Evolutionary conservation across 1,140 invertebrate species (phyloP).

Genomic region (Ceratosolen fusciceps): DNA sequence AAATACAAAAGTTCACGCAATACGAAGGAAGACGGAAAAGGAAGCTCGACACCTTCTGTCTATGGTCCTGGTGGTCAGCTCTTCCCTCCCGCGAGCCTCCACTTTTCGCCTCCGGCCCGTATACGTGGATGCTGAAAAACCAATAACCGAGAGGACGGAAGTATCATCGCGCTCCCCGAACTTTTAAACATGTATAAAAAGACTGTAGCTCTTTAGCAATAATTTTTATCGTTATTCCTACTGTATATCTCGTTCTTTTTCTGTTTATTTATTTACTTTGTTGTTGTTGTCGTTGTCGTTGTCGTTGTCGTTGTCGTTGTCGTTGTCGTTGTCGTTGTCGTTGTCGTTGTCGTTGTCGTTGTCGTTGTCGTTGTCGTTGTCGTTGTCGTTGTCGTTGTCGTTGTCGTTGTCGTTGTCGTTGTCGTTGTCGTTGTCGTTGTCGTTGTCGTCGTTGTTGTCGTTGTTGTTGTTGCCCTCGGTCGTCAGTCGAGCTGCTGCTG

Average conservation of each 20-base stretch:
- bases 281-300: neutral
- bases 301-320: neutral
- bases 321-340: neutral
- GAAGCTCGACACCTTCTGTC: neutral
- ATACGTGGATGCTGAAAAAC: constrained; percentile 43
- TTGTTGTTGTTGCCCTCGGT: neutral
- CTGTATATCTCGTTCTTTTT: neutral
- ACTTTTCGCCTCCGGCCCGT: neutral
- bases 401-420: neutral
- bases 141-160: constrained; percentile 50
- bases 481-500: neutral
- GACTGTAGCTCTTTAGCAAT: neutral
- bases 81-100: neutral
- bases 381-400: neutral
- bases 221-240: neutral
- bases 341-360: neutral
- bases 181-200: neutral
- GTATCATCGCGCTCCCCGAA: neutral
- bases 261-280: neutral
- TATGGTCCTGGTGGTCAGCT: neutral
- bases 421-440: neutral
- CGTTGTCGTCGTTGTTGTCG: neutral
- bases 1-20: neutral
- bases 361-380: neutral
- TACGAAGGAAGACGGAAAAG: neutral